Evolutionary conservation across 2,113 vertebrate species (phyloP).

Genomic region (Brienomyrus brachyistius): DNA sequence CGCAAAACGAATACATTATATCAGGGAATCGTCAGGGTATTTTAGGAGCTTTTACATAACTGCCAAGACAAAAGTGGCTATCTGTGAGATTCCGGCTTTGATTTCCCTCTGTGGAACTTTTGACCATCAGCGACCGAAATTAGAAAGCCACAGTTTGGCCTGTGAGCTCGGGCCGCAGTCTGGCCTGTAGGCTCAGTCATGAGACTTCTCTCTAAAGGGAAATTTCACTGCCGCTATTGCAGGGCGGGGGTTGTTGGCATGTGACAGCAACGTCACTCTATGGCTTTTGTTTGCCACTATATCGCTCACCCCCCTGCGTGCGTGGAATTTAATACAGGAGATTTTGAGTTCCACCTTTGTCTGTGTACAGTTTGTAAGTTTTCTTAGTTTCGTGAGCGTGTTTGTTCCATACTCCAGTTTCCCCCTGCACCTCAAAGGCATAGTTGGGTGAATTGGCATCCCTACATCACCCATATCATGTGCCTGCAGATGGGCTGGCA

Average conservation of each 20-base stretch:
- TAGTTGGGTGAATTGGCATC: neutral
- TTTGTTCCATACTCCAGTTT: neutral
- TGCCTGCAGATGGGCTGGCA: neutral
- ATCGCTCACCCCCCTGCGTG: neutral
- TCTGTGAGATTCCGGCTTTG: neutral
- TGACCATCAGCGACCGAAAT: neutral
- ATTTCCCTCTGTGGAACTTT: neutral
- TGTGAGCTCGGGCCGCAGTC: neutral
- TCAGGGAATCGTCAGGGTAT: neutral
- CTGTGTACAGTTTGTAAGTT: neutral
- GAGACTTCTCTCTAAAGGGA: neutral
- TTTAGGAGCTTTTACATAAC: neutral
- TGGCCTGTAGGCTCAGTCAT: neutral
- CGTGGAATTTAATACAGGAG: neutral
- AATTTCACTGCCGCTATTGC: neutral
- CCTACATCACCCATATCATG: neutral
- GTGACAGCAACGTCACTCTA: neutral
- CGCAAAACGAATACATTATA: neutral
- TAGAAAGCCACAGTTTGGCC: neutral
- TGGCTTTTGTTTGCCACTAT: neutral
- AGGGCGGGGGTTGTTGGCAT: neutral
- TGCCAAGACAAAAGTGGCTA: too few relatives aligned
- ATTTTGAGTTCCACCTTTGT: neutral
- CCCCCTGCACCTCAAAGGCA: neutral
- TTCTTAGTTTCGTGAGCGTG: neutral